These are phyloP conservation scores for Trichopoda pennipes DNA, from an alignment of 2,888 invertebrate species.

Conservation along the genomic window DNA sequence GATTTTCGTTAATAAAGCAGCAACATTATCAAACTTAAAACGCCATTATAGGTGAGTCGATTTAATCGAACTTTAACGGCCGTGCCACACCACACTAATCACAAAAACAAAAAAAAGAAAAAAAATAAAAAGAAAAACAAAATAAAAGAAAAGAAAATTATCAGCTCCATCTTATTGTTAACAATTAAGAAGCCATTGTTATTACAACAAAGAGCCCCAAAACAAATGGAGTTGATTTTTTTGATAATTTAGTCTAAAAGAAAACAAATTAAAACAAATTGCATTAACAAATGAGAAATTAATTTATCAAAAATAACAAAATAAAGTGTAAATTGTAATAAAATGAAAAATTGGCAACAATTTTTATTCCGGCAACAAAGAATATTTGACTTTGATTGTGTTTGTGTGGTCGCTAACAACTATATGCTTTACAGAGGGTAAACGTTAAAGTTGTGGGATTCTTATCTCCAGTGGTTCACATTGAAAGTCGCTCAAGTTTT, in stretches of 20 bases:
- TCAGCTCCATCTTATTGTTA: conserved; percentile 19
- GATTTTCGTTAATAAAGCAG: no score
- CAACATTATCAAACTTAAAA: conserved; percentile 2
- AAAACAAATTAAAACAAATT: conserved; percentile 17
- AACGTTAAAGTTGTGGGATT: not conserved
- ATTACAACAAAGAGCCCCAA: not conserved
- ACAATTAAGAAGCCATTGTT: conserved; percentile 34
- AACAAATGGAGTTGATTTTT: conserved; percentile 11
- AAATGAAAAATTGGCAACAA: conserved; percentile 37
- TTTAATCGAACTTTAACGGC: conserved; percentile 24
- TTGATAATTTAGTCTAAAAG: conserved; percentile 9
- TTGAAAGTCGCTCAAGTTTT: no score
- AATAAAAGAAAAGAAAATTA: not conserved
- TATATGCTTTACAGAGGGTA: conserved; percentile 1
- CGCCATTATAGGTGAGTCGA: conserved; percentile 35
- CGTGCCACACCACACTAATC: conserved; percentile 11
- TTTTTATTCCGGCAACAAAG: conserved; percentile 29
- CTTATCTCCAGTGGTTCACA: no score
- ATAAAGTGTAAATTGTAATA: conserved; percentile 20
- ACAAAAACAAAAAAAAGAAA: not conserved
- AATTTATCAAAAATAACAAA: conserved; percentile 49
- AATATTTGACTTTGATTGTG: not conserved
- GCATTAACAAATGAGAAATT: conserved; percentile 64
- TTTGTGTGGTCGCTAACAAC: conserved; percentile 6
- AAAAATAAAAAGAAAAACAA: not conserved